Conservation (phyloP, 2,888 invertebrate species). For the Rhimphoctona megacephalus region DNA sequence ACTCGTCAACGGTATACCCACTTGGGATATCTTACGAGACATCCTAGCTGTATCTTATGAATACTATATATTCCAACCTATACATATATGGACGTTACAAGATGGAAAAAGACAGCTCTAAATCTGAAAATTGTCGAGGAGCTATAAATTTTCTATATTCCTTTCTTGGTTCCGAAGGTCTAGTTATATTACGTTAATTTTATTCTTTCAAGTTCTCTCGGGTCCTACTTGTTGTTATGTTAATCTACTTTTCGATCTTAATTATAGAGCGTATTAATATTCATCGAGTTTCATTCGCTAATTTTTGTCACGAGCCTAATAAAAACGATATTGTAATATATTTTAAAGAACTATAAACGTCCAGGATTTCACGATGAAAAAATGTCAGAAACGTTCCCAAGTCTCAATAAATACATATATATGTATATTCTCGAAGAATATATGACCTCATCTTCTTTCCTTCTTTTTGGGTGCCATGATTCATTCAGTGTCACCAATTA, state of each 20-base stretch:
- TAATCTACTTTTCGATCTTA: background rate
- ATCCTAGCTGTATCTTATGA: slow-evolving; percentile 27
- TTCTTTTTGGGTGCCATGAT: slow-evolving; percentile 30
- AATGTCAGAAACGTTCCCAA: background rate
- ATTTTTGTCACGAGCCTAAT: background rate
- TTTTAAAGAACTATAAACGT: background rate
- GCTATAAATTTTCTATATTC: slow-evolving; percentile 54
- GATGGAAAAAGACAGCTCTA: slow-evolving; percentile 15
- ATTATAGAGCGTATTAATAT: background rate
- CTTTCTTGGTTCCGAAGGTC: slow-evolving; percentile 48
- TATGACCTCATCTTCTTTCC: slow-evolving; percentile 20
- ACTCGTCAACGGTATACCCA: slow-evolving; percentile 60
- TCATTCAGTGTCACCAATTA: slow-evolving; percentile 45
- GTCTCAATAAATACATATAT: background rate
- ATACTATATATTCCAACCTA: slow-evolving; percentile 17
- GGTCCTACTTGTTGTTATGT: background rate
- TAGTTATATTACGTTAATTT: slow-evolving; percentile 56
- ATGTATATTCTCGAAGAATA: slow-evolving; percentile 31
- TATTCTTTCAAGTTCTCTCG: slow-evolving; percentile 25
- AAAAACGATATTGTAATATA: background rate
- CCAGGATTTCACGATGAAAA: background rate
- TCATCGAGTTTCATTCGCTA: background rate
- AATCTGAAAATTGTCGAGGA: slow-evolving; percentile 43
- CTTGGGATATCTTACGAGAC: slow-evolving; percentile 47
- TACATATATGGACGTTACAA: slow-evolving; percentile 12